Conservation (phyloP, 92 coral and sea anemone species). For the Zoanthus sociatus region DNA sequence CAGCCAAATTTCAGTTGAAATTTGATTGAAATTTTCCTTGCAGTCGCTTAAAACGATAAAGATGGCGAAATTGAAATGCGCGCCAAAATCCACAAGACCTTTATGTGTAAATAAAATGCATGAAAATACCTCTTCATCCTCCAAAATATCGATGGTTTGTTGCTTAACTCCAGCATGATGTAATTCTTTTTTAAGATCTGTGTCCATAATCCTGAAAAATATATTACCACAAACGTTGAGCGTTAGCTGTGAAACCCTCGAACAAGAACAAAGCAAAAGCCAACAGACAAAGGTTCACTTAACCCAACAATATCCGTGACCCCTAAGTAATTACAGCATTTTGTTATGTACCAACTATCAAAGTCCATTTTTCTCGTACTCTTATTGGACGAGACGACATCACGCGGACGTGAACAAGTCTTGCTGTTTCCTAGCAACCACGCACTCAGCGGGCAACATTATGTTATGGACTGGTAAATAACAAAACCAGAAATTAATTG, state of each 20-base stretch:
- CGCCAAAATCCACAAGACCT: not conserved
- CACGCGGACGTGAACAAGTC: too few species aligned
- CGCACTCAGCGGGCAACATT: too few species aligned
- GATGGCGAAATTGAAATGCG: conserved; percentile 6
- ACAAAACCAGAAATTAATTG: too few species aligned
- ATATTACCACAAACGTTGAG: not conserved
- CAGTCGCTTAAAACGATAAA: not conserved
- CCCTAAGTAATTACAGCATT: conserved; percentile 7
- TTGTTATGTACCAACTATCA: too few species aligned
- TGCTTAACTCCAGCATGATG: not conserved
- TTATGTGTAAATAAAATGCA: not conserved
- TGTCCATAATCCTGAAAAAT: not conserved
- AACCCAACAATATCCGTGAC: not conserved
- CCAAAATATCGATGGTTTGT: not conserved
- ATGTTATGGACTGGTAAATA: too few species aligned
- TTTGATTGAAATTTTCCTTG: not conserved
- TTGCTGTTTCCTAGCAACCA: too few species aligned
- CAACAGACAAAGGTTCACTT: not conserved
- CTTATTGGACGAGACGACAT: too few species aligned
- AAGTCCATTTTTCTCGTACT: too few species aligned
- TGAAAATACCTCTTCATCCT: not conserved
- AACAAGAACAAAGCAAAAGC: conserved; percentile 1
- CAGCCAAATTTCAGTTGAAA: not conserved
- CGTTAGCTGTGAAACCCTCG: conserved; percentile 3
- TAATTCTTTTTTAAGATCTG: conserved; percentile 5